phyloP scores from a whole-genome alignment of 1,140 invertebrate genomes.

The Euura saliciscinereae region DNA sequence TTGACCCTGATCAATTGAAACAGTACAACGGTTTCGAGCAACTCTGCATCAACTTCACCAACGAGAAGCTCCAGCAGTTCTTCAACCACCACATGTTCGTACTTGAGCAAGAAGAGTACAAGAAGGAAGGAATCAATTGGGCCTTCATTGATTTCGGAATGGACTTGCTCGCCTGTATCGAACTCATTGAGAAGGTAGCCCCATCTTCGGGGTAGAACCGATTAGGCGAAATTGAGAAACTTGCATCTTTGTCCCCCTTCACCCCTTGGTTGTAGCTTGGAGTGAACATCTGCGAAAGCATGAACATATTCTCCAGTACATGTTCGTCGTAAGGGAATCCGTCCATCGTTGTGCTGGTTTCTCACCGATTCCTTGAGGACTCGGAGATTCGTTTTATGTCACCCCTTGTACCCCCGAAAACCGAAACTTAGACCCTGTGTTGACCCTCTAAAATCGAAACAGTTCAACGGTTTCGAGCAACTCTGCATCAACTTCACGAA shows the following conservation, averaged over 20 bases:
- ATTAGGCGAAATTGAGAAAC: not conserved
- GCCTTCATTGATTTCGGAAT: constrained; percentile 97
- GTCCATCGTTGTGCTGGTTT: not conserved
- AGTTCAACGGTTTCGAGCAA: constrained; percentile 99
- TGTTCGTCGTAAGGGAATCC: not conserved
- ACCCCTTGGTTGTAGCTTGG: not conserved
- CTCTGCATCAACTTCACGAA: constrained; percentile 99
- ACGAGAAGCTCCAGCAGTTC: constrained; percentile 97
- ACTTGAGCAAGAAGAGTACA: constrained; percentile 96
- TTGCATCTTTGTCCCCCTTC: constrained; percentile 29
- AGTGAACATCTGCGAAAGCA: not conserved
- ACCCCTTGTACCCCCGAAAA: not conserved
- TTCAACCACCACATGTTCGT: constrained; percentile 99
- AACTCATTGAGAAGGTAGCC: constrained; percentile 95
- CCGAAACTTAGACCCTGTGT: constrained; percentile 33
- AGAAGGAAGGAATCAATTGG: constrained; percentile 92
- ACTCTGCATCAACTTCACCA: constrained; percentile 99
- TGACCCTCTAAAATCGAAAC: constrained; percentile 52
- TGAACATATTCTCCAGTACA: not conserved
- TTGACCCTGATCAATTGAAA: constrained; percentile 3
- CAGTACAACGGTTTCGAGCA: constrained; percentile 98
- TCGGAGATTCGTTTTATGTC: not conserved
- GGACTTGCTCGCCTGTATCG: constrained; percentile 95
- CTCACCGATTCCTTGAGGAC: not conserved
- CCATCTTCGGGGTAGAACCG: not conserved